Percentiles rank a stretch among this genome's conserved stretches.
Evolutionary conservation across 1,140 invertebrate genomes (phyloP).

Genomic region (Triops longicaudatus): DNA sequence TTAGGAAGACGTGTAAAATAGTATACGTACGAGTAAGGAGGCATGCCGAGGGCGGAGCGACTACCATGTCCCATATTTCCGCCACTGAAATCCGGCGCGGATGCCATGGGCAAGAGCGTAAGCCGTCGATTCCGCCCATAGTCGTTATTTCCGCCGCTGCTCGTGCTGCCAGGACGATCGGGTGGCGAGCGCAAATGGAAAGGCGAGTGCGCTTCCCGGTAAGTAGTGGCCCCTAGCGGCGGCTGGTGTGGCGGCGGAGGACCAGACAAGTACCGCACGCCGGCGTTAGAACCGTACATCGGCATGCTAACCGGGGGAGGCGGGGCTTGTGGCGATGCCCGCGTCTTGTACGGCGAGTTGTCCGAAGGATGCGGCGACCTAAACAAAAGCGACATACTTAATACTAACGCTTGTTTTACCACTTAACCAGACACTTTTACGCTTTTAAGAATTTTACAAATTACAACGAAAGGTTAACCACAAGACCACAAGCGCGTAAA

Average conservation of each 20-base stretch:
- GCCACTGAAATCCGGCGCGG: slow-evolving; percentile 21
- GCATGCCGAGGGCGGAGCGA: slow-evolving; percentile 19
- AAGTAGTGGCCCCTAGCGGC: background rate
- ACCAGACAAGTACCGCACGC: background rate
- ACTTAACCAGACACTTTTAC: too few species aligned
- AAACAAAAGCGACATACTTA: too few species aligned
- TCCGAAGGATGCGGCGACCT: background rate
- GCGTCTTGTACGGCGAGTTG: background rate
- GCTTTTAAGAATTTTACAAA: too few species aligned
- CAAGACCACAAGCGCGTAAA: too few species aligned
- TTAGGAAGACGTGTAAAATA: background rate
- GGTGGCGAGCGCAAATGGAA: slow-evolving; percentile 25
- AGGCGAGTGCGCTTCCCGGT: slow-evolving; percentile 20
- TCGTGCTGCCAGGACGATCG: slow-evolving; percentile 5
- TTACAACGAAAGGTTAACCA: too few species aligned
- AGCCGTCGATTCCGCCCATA: slow-evolving; percentile 25
- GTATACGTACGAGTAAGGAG: background rate
- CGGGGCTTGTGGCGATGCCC: background rate
- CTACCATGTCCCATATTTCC: slow-evolving; percentile 19
- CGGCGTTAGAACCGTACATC: background rate
- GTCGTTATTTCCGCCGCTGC: background rate
- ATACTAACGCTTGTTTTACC: too few species aligned
- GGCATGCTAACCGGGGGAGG: background rate
- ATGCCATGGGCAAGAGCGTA: slow-evolving; percentile 19
- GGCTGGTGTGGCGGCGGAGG: background rate